Evolutionary conservation across 2,888 invertebrate genomes (phyloP).

Genomic region (Habrosyne pyritoides): DNA sequence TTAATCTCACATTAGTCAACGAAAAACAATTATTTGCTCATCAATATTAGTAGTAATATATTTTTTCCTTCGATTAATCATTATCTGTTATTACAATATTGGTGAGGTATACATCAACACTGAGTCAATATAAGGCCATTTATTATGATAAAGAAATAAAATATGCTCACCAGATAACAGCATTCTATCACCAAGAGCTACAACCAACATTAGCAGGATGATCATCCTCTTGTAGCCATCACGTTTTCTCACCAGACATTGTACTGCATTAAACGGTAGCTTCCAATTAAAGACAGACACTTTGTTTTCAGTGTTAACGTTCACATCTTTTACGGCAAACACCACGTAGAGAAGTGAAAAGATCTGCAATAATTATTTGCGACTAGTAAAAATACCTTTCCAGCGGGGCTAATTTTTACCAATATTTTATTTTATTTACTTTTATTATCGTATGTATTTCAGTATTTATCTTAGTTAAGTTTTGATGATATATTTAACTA

Average conservation of each 20-base stretch:
- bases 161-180: constrained; percentile 64
- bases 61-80: no score
- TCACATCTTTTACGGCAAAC: constrained; percentile 85
- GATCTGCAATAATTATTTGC: constrained; percentile 55
- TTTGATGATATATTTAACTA: no score
- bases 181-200: constrained; percentile 75
- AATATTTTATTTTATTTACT: no score
- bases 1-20: no score
- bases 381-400: no score
- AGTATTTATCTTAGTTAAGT: no score
- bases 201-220: constrained; percentile 86
- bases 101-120: not conserved
- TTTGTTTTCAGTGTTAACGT: constrained; percentile 84
- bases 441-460: no score
- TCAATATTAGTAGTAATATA: no score
- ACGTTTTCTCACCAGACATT: constrained; percentile 85
- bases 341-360: constrained; percentile 85
- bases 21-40: no score
- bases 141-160: constrained; percentile 3
- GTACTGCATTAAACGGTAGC: constrained; percentile 69
- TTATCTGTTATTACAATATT: no score
- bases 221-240: constrained; percentile 85
- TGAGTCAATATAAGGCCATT: not conserved
- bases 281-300: constrained; percentile 78
- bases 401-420: no score